Evolutionary conservation across 2,113 vertebrate genomes (phyloP), one percentile per base, ranked within the genome.

Genomic region (Lepisosteus oculatus): DNA sequence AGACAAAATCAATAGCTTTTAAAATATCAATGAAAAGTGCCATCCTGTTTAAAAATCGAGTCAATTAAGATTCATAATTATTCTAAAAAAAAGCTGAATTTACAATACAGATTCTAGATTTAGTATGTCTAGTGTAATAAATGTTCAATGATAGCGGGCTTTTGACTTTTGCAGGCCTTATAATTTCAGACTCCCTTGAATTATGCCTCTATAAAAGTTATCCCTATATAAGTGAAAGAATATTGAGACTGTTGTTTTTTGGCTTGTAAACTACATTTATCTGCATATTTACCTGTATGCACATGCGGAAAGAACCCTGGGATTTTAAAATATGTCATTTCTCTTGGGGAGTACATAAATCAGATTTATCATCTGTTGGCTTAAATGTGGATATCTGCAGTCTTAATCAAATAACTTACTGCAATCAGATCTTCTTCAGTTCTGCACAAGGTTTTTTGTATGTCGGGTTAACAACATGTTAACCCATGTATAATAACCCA

Each of bases 1-100:
- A 78, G 80, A 66, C 78, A 78, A 87, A 89, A 87, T 89, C 84
- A 71, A 88, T 87, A 81, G 68, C 71, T 84, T 83, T 85, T 70
- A 83, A 68, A 82, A 76, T 57, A 75, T 47, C 71, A 55, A 56
- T 72, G 55, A 79, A 72, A 78, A 43, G 55, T 54, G 57, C 68
- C 44, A 65, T 69, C 14, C 67, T 55, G n/a, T 42, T 12, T 54
- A 73, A 62, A 59, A 17, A 54, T 8, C 41, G 12, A n/a, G 14
- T 9, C 17, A 17, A 68, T 62, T 68, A 45, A 62, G 56, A 73
- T 67, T 67, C 56, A 57, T 61, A 42, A 55, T 42, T 45, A 6
- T 15, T 11, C 47, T 57, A 54, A 59, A 42, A 69, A 65, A 65
- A 55, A 55, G 55, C 65, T 72, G 13, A n/a, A 67, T 41, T 11